phyloP scores from a whole-genome alignment of 2,888 invertebrate genomes.

The Cacoxenus indagator region DNA sequence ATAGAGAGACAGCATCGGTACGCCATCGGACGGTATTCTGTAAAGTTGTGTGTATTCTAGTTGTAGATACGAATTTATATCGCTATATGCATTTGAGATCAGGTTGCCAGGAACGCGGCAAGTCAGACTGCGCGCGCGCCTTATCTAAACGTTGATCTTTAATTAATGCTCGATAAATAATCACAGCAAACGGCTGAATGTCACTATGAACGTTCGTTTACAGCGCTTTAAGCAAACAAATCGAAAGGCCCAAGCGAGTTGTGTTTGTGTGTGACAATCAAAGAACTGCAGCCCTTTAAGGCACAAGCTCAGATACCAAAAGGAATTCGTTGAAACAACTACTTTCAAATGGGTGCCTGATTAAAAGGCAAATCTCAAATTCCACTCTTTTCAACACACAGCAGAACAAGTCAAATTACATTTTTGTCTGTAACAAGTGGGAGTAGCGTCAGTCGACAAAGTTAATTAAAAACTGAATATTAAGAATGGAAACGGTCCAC shows the following conservation, averaged over 20 bases:
- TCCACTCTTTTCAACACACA: no score
- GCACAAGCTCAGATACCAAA: background rate
- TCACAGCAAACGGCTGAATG: slow-evolving; percentile 54
- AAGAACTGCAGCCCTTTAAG: background rate
- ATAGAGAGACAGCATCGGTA: no score
- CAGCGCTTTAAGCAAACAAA: slow-evolving; percentile 37
- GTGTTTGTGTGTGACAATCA: background rate
- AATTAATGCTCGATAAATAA: slow-evolving; percentile 58
- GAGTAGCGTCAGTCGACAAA: background rate
- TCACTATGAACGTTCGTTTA: slow-evolving; percentile 42
- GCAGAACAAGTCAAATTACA: background rate
- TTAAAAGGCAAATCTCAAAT: background rate
- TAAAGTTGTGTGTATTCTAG: background rate
- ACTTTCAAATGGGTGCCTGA: background rate
- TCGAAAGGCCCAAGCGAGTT: slow-evolving; percentile 20
- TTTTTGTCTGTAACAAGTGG: background rate
- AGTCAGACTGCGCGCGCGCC: slow-evolving; percentile 11
- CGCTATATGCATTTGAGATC: background rate
- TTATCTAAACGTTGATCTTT: slow-evolving; percentile 55
- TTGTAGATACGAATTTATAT: background rate
- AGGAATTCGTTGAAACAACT: background rate
- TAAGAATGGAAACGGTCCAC: background rate
- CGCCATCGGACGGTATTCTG: background rate
- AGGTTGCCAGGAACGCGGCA: slow-evolving; percentile 16
- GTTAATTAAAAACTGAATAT: slow-evolving; percentile 12